Percentiles rank a stretch among this genome's conserved stretches.
These are phyloP conservation scores for Magallana ariakensis DNA, from an alignment of 1,140 invertebrate genomes.

Conservation along the genomic window DNA sequence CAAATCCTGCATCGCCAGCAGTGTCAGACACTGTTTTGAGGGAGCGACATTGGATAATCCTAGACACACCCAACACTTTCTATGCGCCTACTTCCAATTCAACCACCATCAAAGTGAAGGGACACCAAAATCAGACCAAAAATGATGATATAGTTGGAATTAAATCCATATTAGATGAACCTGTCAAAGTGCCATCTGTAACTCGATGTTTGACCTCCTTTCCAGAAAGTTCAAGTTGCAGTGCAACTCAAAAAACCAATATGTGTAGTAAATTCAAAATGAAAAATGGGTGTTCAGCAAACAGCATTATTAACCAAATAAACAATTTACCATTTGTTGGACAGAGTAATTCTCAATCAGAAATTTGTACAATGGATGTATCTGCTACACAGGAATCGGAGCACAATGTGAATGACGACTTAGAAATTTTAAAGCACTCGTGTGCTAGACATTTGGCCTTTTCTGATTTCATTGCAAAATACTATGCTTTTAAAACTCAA, in stretches of 20 bases:
- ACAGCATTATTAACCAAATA: background rate
- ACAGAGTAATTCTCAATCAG: background rate
- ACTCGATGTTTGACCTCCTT: background rate
- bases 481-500: background rate
- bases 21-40: background rate
- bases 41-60: background rate
- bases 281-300: background rate
- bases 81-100: background rate
- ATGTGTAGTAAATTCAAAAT: background rate
- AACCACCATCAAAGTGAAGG: too few relatives aligned
- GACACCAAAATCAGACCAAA: background rate
- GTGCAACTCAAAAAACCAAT: background rate
- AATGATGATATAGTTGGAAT: conserved; percentile 14
- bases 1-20: background rate
- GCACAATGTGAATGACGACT: too few relatives aligned
- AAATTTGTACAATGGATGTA: background rate
- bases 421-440: too few relatives aligned
- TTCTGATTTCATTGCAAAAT: background rate
- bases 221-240: background rate
- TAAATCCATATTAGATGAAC: conserved; percentile 14
- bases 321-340: background rate
- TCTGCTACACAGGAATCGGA: background rate
- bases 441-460: conserved; percentile 6
- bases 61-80: background rate
- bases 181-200: background rate